These are phyloP conservation scores for Bucorvus abyssinicus DNA, from an alignment of 2,797 vertebrate genomes.

Conservation along the genomic window DNA sequence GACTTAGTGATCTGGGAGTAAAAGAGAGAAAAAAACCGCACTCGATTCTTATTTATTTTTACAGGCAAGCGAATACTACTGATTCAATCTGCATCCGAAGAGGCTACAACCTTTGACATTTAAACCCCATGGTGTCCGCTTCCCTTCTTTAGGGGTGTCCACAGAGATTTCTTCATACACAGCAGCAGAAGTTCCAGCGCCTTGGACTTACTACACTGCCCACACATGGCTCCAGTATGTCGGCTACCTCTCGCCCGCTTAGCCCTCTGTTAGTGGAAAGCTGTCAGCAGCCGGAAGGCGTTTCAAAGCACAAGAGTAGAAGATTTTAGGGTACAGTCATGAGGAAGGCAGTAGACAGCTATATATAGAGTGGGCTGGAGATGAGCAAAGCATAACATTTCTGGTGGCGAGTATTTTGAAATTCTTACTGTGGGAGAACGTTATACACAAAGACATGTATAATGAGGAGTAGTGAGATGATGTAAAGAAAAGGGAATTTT, in stretches of 20 bases:
- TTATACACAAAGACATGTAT: background rate
- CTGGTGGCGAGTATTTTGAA: background rate
- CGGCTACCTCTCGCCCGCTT: background rate
- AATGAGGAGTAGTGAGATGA: background rate
- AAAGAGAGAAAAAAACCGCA: fast-evolving
- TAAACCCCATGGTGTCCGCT: background rate
- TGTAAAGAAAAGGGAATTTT: slow-evolving; percentile 12
- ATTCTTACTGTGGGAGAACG: background rate
- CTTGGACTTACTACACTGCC: background rate
- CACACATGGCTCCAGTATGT: background rate
- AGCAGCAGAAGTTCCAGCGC: fast-evolving
- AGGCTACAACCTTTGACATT: fast-evolving
- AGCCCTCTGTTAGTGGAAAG: background rate
- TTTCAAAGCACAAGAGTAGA: background rate
- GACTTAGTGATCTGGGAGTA: background rate
- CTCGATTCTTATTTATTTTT: background rate
- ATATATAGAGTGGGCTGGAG: fast-evolving
- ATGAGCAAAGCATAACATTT: background rate
- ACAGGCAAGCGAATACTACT: background rate
- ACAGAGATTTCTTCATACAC: background rate
- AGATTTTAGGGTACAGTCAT: background rate
- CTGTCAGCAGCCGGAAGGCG: background rate
- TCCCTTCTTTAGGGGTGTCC: background rate
- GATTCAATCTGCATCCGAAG: background rate
- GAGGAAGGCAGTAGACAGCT: background rate